Evolutionary conservation across 1,140 invertebrate genomes (phyloP), one percentile per base, ranked within the genome.

Genomic region (Mactra quadrangularis): DNA sequence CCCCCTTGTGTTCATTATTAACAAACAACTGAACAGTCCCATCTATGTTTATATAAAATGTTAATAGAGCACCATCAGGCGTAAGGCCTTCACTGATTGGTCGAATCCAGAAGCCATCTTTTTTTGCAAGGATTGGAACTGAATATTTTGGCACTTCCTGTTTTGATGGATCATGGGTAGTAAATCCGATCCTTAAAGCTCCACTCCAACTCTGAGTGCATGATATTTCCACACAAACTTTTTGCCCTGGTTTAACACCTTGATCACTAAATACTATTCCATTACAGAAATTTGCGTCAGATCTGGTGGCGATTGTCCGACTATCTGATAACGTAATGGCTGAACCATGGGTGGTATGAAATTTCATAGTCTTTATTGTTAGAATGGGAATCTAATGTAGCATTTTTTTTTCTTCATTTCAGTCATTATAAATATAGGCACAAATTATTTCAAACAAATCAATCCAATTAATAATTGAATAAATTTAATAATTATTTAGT

Each of bases 21-120:
- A 93, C 87, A 86, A 93, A 93, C 25, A 93, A 85, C 70, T 93
- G 91, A 27, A 93, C 82, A 77, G 92, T 87, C 1, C 92, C 92
- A 55, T 82, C 76, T 3, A 35, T 52, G 59, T 88, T 91, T 9
- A 93, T 52, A 82, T 93, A 92, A 35, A 93, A 84, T 45, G 88
- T 93, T 19, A 94, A 52, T 19, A 88, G 88, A 31, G 84, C 89
- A 22, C 89, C 87, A 66, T 87, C 70, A 29, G 68, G 59, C 4
- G 88, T 82, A 68, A 92, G 88, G 25, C 82, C 84, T 78, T 92
- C 91, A 53, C 87, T 89, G 13, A 94, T 38, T 33, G 89, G 87
- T 22, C 89, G 84, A 0, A 91, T 90, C 93, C 93, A 94, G 64
- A 87, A 93, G 2, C 91, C 92, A 29, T 92, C 89, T 31, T 86